Evolutionary conservation across 2,113 vertebrate genomes (phyloP).

Genomic region (Todiramphus saurophagus): DNA sequence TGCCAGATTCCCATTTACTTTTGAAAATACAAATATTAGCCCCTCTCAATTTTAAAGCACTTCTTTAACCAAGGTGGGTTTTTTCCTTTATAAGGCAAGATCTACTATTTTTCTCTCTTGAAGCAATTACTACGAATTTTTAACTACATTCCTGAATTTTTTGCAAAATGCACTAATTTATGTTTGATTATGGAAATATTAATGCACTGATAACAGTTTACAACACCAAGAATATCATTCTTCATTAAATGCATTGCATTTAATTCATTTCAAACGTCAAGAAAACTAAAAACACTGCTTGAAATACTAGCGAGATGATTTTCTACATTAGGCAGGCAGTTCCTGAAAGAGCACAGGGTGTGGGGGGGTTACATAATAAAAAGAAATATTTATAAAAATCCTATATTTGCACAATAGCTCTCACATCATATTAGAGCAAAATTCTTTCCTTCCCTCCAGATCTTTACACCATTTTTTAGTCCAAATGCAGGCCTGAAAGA

Average conservation of each 20-base stretch:
- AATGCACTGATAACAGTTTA: not conserved
- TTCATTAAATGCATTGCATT: not conserved
- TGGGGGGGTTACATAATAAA: not conserved
- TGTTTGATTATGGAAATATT: not conserved
- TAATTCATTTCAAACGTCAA: not conserved
- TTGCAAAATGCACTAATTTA: not conserved
- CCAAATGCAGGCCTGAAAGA: not conserved
- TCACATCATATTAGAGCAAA: not conserved
- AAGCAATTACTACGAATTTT: not conserved
- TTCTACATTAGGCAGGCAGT: not conserved
- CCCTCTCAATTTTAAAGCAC: not conserved
- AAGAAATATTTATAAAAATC: not conserved
- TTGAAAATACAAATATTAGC: not conserved
- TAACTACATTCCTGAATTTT: not conserved
- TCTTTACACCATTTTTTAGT: not conserved
- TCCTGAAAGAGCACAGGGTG: not conserved
- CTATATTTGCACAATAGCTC: not conserved
- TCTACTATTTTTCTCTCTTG: not conserved
- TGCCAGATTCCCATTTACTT: not conserved
- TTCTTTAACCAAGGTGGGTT: accelerated
- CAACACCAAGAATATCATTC: not conserved
- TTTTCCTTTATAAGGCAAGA: not conserved
- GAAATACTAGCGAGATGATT: not conserved
- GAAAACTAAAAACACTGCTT: not conserved
- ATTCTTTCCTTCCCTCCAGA: not conserved